Evolutionary conservation across 2,797 vertebrate species (phyloP).

Genomic region (Syncerus caffer): DNA sequence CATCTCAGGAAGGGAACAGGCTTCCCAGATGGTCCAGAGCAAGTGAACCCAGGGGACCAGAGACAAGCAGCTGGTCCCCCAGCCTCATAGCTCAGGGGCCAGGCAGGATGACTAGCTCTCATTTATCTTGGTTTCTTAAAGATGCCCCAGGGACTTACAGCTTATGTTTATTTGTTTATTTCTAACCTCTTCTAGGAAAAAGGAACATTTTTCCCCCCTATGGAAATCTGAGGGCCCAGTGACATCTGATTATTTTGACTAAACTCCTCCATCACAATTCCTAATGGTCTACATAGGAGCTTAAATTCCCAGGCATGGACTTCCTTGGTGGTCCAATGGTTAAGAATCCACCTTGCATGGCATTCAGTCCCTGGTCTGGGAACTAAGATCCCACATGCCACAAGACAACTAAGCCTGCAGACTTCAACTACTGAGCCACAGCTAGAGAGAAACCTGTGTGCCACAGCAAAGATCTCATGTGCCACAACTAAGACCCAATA

Average conservation of each 20-base stretch:
- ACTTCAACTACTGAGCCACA: not conserved
- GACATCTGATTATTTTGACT: not conserved
- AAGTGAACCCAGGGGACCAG: not conserved
- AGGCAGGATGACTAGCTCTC: not conserved
- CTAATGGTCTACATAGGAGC: not conserved
- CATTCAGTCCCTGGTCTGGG: not conserved
- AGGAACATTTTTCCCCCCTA: too few relatives aligned
- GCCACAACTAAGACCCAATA: not conserved
- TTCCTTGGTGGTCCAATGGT: not conserved
- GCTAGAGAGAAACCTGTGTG: not conserved
- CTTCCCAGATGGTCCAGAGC: not conserved
- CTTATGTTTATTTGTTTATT: not conserved
- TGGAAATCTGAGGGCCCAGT: not conserved
- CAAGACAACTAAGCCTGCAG: not conserved
- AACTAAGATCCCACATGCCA: not conserved
- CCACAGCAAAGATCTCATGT: not conserved
- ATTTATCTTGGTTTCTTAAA: not conserved
- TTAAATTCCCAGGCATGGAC: not conserved
- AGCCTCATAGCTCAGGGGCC: too few relatives aligned
- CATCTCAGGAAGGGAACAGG: not conserved
- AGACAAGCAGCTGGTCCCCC: not conserved
- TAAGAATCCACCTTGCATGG: not conserved
- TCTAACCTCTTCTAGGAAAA: not conserved
- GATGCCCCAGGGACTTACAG: not conserved
- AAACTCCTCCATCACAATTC: not conserved